Base-by-base conservation (phyloP, 2,888 invertebrate species). In the Psococerastis gibbosa region DNA sequence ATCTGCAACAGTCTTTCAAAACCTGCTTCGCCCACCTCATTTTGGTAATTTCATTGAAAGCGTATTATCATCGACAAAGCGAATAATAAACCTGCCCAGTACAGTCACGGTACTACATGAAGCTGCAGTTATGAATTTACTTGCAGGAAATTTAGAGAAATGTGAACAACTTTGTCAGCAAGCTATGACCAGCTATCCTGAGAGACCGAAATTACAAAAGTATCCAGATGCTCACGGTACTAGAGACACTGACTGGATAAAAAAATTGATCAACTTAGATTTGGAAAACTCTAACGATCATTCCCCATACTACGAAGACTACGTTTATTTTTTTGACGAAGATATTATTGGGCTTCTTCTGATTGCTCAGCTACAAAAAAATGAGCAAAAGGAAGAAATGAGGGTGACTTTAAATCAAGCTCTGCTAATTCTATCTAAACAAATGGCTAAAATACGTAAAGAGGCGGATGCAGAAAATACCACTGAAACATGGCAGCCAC, bases 241-340 rank as follows among this genome's bases (percentile, higher is more conserved):
- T 27, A 38, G 20, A 38, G 38, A 38, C 38, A n/a, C 20, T 16
- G n/a, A 38, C n/a, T 38, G 38, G 38, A 17, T 38, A 6, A 16
- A 20, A 38, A 38, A 38, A 18, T 20, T 38, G n/a, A 33, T 33
- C 15, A 33, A 33, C 33, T 13, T 20, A 18, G 4, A 38, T 18
- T 5, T 13, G 6, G 38, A 38, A 38, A 18, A 6, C 17, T 20
- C n/a, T n/a, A 38, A 18, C 18, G 38, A 38, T 20, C 18, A 13
- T 6, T 16, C 15, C n/a, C 17, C 18, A 5, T 38, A 20, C 38
- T 38, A 38, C 20, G 38, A 38, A 18, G 38, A 38, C 17, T 20
- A 38, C 11, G 3, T 38, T 18, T 22, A 15, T 38, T 38, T 38
- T 11, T 38, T 38, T 20, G 18, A 38, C n/a, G 38, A 38, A 17